These are phyloP conservation scores for Lethenteron camtschaticum DNA, from an alignment of 2,113 vertebrate species.

Conservation along the genomic window DNA sequence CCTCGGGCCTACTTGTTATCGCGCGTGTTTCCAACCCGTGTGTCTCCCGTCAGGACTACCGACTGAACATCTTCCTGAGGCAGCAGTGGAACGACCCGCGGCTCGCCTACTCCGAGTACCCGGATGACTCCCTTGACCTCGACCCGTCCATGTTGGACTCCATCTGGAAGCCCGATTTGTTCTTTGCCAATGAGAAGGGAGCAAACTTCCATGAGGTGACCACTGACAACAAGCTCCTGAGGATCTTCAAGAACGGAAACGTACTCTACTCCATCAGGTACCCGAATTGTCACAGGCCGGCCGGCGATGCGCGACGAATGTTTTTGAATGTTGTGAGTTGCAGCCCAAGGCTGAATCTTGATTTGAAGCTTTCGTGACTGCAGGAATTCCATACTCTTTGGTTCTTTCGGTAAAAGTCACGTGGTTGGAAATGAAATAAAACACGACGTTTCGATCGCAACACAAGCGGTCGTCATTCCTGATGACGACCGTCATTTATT, in stretches of 20 bases:
- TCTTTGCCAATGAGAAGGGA: slow-evolving; percentile 97
- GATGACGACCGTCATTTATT: too few species aligned
- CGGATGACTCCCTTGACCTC: slow-evolving; percentile 81
- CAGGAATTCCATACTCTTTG: too few species aligned
- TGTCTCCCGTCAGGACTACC: slow-evolving; percentile 67
- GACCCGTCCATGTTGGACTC: slow-evolving; percentile 98
- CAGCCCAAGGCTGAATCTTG: too few species aligned
- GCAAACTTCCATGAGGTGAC: slow-evolving; percentile 98
- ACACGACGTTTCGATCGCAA: too few species aligned
- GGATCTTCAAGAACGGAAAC: slow-evolving; percentile 89
- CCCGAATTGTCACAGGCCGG: too few species aligned
- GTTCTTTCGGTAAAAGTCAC: too few species aligned
- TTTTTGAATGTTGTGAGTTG: too few species aligned
- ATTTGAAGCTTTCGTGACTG: too few species aligned
- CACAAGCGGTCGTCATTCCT: too few species aligned
- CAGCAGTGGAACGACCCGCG: slow-evolving; percentile 98
- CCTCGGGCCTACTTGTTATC: not conserved
- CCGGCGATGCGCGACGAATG: too few species aligned
- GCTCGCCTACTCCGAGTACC: slow-evolving; percentile 85
- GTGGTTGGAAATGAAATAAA: too few species aligned
- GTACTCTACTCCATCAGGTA: slow-evolving; percentile 96
- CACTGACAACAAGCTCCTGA: slow-evolving; percentile 86
- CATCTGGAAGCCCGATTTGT: slow-evolving; percentile 97
- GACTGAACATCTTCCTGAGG: slow-evolving; percentile 97
- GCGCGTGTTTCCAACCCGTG: not conserved